These are phyloP conservation scores for Acanthis flammea DNA, from an alignment of 2,797 vertebrate species.

Conservation along the genomic window DNA sequence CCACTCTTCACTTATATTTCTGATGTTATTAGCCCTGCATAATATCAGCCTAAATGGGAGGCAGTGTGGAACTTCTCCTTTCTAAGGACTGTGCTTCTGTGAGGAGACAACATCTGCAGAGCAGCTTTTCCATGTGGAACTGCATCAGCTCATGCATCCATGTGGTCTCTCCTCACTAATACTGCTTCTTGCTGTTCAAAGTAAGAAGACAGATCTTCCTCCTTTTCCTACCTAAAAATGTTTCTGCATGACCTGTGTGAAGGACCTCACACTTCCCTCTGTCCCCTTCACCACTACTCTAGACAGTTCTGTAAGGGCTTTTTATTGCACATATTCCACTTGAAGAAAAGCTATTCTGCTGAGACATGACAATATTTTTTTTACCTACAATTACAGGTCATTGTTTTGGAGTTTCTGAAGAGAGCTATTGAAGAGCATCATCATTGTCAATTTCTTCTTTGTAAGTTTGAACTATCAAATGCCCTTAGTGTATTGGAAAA, in stretches of 20 bases:
- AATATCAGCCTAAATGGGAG: background rate
- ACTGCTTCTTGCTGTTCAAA: background rate
- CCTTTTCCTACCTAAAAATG: background rate
- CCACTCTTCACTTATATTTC: background rate
- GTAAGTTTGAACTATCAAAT: background rate
- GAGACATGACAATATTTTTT: background rate
- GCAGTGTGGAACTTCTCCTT: background rate
- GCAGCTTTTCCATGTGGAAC: background rate
- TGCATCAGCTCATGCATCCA: background rate
- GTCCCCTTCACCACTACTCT: background rate
- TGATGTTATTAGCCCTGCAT: background rate
- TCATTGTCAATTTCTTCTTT: background rate
- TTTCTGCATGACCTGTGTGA: background rate
- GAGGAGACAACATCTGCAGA: background rate
- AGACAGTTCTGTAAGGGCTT: background rate
- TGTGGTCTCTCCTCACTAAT: background rate
- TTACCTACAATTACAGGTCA: background rate
- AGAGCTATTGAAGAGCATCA: background rate
- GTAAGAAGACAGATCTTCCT: background rate
- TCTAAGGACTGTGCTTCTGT: background rate
- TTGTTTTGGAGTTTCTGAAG: slow-evolving; percentile 38
- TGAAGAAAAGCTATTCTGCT: background rate
- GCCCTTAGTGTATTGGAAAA: background rate
- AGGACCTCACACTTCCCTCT: background rate
- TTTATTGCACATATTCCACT: background rate